phyloP scores from a whole-genome alignment of 2,113 vertebrate genomes.

The Phodopus roborovskii region DNA sequence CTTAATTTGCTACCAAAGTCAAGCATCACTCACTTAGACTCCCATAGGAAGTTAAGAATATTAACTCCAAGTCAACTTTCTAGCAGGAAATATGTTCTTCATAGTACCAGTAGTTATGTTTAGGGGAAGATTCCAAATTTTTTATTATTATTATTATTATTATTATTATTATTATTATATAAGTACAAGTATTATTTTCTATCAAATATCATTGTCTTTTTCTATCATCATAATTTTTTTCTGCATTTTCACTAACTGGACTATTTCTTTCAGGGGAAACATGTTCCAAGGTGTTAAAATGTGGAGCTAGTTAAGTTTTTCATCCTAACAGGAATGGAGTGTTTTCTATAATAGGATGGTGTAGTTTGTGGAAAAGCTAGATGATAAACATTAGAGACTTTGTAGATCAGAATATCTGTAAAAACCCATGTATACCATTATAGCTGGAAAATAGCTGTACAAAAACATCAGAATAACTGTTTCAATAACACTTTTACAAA shows the following conservation, averaged over 20 bases:
- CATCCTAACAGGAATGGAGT: background rate
- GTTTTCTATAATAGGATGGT: background rate
- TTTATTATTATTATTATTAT: no score
- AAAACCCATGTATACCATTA: background rate
- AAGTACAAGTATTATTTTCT: background rate
- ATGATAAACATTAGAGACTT: background rate
- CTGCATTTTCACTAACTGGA: background rate
- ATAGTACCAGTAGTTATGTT: background rate
- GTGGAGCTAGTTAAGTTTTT: background rate
- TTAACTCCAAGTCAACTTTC: slow-evolving; percentile 26
- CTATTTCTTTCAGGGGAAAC: background rate
- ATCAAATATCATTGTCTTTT: slow-evolving; percentile 7
- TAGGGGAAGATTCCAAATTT: background rate
- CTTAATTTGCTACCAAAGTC: slow-evolving; percentile 15
- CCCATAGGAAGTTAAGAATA: background rate
- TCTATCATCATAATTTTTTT: background rate
- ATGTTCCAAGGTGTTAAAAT: background rate
- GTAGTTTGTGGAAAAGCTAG: background rate
- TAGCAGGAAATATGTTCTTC: background rate
- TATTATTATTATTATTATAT: background rate
- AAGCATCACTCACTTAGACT: background rate
- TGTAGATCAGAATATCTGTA: background rate
- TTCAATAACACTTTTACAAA: background rate
- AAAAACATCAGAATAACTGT: background rate
- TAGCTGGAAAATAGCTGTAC: background rate